A percentile compares a stretch with the other conserved stretches of the same genome.
Evolutionary conservation across 2,113 vertebrate species (phyloP).

Genomic region (Oryzias celebensis): DNA sequence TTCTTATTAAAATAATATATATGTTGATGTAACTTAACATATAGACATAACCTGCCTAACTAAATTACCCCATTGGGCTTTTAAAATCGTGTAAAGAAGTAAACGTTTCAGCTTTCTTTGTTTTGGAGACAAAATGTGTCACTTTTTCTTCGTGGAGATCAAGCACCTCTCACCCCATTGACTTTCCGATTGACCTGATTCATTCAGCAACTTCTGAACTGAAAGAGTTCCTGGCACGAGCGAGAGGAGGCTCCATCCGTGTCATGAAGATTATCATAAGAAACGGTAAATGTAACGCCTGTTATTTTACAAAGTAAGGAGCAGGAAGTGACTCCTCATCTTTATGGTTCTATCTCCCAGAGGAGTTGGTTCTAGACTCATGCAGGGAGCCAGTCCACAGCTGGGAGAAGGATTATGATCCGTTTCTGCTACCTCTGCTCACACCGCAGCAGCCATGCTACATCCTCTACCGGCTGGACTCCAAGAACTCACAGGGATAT

Average conservation of each 20-base stretch:
- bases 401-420: constrained; percentile 94
- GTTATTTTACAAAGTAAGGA: too few species aligned
- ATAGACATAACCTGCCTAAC: too few species aligned
- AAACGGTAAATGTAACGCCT: constrained; percentile 82
- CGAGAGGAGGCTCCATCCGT: constrained; percentile 86
- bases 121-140: too few species aligned
- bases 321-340: background rate
- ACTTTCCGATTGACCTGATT: constrained; percentile 83
- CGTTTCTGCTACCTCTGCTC: constrained; percentile 87
- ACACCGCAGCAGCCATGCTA: constrained; percentile 90
- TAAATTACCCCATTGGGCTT: background rate
- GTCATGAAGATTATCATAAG: constrained; percentile 94
- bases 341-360: constrained; percentile 69
- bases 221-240: constrained; percentile 92
- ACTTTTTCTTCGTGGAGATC: constrained; percentile 60
- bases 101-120: constrained; percentile 1
- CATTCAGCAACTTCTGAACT: constrained; percentile 92
- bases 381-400: constrained; percentile 82
- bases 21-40: too few species aligned
- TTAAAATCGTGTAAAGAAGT: background rate
- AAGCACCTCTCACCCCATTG: constrained; percentile 28
- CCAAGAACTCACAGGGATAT: constrained; percentile 91
- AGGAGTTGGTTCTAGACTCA: constrained; percentile 93
- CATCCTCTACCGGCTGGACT: constrained; percentile 93
- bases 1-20: too few species aligned